Conservation (phyloP, 1,140 invertebrate species). For the honey bee (Apis mellifera) region DNA sequence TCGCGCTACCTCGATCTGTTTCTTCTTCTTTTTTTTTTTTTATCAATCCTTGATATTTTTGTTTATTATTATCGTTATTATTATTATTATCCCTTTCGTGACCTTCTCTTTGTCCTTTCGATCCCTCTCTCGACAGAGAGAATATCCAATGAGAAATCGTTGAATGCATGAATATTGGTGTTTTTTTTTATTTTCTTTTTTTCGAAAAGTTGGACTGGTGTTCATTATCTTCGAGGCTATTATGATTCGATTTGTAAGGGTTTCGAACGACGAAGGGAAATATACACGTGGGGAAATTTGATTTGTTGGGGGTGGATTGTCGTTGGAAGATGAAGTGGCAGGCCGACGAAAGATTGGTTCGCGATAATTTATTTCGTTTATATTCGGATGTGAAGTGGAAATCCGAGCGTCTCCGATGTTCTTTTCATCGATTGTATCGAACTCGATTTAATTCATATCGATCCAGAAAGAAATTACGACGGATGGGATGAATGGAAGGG, state of each 20-base stretch:
- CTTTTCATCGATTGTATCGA: too few relatives aligned
- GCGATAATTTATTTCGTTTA: neutral
- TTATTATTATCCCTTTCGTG: neutral
- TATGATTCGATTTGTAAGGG: neutral
- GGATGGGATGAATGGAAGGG: neutral
- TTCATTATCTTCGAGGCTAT: neutral
- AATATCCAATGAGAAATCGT: too few relatives aligned
- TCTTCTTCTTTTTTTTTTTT: neutral
- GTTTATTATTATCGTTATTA: too few relatives aligned
- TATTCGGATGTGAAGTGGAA: neutral
- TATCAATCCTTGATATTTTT: neutral
- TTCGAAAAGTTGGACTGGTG: neutral
- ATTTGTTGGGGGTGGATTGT: neutral
- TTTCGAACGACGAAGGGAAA: neutral
- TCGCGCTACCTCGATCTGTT: neutral
- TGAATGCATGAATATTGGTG: neutral
- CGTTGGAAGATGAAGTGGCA: neutral
- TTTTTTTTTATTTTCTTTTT: neutral
- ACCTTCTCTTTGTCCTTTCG: neutral
- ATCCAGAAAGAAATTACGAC: too few relatives aligned
- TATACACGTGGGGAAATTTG: conserved; percentile 6
- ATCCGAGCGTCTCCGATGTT: neutral
- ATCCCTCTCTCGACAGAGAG: neutral
- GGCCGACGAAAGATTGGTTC: too few relatives aligned
- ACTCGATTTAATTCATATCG: too few relatives aligned